Percentiles rank a stretch among this genome's conserved stretches.
These are phyloP conservation scores for Nasonia giraulti DNA, from an alignment of 1,140 invertebrate species.

Conservation along the genomic window DNA sequence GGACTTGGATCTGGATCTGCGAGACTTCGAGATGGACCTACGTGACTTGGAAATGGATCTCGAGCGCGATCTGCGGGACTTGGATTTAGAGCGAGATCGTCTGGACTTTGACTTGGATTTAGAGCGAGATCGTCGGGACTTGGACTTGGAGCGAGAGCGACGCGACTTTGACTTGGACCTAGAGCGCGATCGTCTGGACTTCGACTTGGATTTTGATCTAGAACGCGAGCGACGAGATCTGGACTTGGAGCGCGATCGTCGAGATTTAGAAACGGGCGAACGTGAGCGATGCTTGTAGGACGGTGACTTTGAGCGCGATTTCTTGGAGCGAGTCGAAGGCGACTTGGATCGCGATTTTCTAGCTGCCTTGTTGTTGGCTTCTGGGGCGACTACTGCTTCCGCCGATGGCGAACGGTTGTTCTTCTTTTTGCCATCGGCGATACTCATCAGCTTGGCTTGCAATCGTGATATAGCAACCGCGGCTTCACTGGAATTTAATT, in stretches of 20 bases:
- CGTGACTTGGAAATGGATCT: slow-evolving; percentile 64
- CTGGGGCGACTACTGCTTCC: not conserved
- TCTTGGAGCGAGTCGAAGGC: slow-evolving; percentile 60
- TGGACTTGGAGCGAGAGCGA: slow-evolving; percentile 60
- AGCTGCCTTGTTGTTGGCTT: slow-evolving; percentile 61
- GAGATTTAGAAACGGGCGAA: slow-evolving; percentile 61
- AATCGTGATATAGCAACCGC: slow-evolving; percentile 76
- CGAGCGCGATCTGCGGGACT: slow-evolving; percentile 58
- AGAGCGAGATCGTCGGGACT: slow-evolving; percentile 60
- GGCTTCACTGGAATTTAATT: slow-evolving; percentile 64
- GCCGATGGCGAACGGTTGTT: slow-evolving; percentile 68
- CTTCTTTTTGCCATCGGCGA: slow-evolving; percentile 75
- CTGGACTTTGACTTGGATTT: slow-evolving; percentile 69
- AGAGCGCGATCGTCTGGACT: slow-evolving; percentile 63
- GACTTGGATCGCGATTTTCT: slow-evolving; percentile 68
- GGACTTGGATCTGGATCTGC: slow-evolving; percentile 66
- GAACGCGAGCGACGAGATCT: slow-evolving; percentile 54
- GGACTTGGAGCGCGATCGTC: slow-evolving; percentile 64
- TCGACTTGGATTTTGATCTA: slow-evolving; percentile 55
- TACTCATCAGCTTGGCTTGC: slow-evolving; percentile 78
- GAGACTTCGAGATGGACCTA: slow-evolving; percentile 63
- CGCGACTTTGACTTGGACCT: slow-evolving; percentile 65
- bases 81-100: slow-evolving; percentile 61
- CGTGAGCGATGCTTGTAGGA: slow-evolving; percentile 63
- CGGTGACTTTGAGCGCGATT: slow-evolving; percentile 68